Evolutionary conservation across 35 echinoderm and acorn worm species (phyloP), one percentile per base, ranked within the genome.

Genomic region (Heliocidaris tuberculata): DNA sequence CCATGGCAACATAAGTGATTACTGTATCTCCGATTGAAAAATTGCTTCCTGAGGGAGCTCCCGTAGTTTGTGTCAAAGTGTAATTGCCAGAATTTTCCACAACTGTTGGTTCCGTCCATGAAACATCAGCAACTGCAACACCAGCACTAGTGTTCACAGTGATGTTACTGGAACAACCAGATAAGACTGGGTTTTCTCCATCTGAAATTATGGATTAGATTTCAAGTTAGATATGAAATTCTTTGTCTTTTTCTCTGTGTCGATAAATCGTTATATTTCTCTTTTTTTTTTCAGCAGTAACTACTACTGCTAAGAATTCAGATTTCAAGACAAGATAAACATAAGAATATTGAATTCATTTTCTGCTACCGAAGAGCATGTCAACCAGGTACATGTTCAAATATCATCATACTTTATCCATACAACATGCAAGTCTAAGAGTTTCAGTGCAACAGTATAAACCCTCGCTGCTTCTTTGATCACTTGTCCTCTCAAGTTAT

Each of bases 21-120:
- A 49, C 8, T 13, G 94, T 95, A 13, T 27, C 50, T 60, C 88
- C 94, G 59, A 96, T 70, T 7, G 94, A 31, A 49, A 85, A 96
- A 24, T 87, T 48, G 8, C 85, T 94, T 92, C 90, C 90, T 2
- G 90, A 92, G 9, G 31, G 56, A 15, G 32, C 47, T n/a, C 48
- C 47, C 13, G 6, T 59, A 59, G 49, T 93, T 9, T 30, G 92
- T 16, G 9, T 94, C 42, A 96, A 13, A 5, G 65, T 85, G 35
- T 50, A 60, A 32, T 29, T 21, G 48, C 86, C 93, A 5, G 61
- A 47, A 32, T 96, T 96, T 30, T 96, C 95, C 2, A 48, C 48
- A 13, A 85, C 94, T 7, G 7, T 49, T 47, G 95, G 93, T 48
- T 31, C 48, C 24, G 93, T 16, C 85, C 87, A 94, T 24, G 31